Evolutionary conservation across 2,113 vertebrate genomes (phyloP), one percentile per base, ranked within the genome.

Genomic region (Vulpes vulpes): DNA sequence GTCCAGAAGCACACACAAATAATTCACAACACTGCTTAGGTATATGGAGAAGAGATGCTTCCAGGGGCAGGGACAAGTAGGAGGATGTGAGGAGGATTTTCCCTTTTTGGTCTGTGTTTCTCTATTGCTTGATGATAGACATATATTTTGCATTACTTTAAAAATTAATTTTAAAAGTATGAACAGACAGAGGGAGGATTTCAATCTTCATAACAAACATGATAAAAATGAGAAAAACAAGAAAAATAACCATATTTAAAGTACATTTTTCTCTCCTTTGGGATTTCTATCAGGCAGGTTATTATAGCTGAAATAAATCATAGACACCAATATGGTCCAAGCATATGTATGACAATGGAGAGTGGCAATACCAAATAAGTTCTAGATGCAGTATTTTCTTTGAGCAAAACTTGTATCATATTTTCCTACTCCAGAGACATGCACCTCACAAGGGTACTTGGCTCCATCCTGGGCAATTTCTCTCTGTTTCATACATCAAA

Each of bases 81-180:
- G 0, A 32, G 12, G 5, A 1, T 84, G 0, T 19, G 9, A 25
- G 0, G 19, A 78, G 10, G n/a, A 51, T 1, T 55, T 62, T 73
- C 11, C 30, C 2, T 67, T 69, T 71, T 38, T 53, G n/a, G 53
- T 67, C 20, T 55, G 10, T 74, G 11, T 60, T 83, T 65, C 11
- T 83, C 5, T 64, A 51, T 74, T 67, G 3, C 55, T 94, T 74
- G 35, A 67, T 14, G 30, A 27, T 20, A 81, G 20, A 22, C 25
- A 74, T 55, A 15, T 23, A 35, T 73, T 78, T 65, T 71, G 1
- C 4, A n/a, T 57, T 43, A 22, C 2, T 81, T 85, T 90, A n/a
- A 82, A 92, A 92, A 86, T 86, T 64, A 88, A 76, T 53, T 25
- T 25, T 35, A 84, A 19, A 89, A 71, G 4, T 76, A 55, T 11